Conservation (phyloP, 2,113 vertebrate genomes). For the Cheirogaleus medius region DNA sequence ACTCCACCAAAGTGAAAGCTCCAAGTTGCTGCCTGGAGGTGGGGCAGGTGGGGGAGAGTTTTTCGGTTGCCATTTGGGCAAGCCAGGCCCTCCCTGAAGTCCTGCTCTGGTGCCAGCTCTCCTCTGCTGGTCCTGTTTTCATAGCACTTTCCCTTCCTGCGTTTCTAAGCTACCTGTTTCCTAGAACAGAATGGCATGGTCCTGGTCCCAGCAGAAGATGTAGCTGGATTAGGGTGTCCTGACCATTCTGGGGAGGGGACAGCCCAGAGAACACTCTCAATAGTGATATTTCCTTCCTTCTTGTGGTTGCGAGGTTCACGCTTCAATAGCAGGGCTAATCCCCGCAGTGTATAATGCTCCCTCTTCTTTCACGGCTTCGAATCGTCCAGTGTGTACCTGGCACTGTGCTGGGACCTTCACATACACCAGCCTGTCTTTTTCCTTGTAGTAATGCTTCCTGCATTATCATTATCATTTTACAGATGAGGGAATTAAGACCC, state of each 20-base stretch:
- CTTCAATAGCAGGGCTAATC: not conserved
- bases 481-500: not conserved
- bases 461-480: not conserved
- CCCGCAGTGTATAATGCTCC: not conserved
- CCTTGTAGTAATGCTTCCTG: not conserved
- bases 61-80: not conserved
- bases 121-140: not conserved
- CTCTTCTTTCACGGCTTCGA: not conserved
- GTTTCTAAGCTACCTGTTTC: not conserved
- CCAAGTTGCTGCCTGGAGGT: not conserved
- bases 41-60: not conserved
- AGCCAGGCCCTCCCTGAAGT: not conserved
- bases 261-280: not conserved
- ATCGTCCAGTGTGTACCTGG: not conserved
- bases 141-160: not conserved
- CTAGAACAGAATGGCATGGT: not conserved
- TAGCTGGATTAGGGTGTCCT: not conserved
- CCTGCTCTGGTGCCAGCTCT: not conserved
- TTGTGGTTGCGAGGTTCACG: not conserved
- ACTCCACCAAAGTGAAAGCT: not conserved
- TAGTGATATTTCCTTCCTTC: not conserved
- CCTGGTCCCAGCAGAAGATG: not conserved
- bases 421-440: not conserved
- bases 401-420: not conserved
- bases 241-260: not conserved